phyloP scores from a whole-genome alignment of 35 echinoderm and acorn worm genomes.

The Hemicentrotus pulcherrimus region DNA sequence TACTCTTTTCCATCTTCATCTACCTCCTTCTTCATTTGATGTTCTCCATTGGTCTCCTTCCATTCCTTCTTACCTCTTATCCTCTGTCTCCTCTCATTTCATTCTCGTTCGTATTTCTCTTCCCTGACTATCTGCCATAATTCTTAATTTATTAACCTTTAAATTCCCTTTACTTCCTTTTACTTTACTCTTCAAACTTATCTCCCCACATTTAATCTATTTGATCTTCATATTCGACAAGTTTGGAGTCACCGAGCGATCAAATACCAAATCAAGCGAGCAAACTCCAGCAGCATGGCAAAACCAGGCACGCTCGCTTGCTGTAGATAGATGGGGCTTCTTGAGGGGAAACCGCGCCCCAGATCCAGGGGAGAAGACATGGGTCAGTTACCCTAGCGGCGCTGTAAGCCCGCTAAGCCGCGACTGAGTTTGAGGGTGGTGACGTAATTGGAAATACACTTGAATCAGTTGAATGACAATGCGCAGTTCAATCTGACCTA shows the following conservation, averaged over 20 bases:
- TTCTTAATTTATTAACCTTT: too few species aligned
- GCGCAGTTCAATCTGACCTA: background rate
- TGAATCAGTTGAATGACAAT: background rate
- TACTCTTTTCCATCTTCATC: background rate
- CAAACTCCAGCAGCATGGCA: background rate
- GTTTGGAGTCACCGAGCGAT: background rate
- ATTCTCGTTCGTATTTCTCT: too few species aligned
- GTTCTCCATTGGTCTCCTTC: background rate
- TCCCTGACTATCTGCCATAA: too few species aligned
- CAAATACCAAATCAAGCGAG: background rate
- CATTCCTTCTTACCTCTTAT: too few species aligned
- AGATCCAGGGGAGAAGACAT: background rate
- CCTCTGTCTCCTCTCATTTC: too few species aligned
- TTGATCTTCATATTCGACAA: too few species aligned
- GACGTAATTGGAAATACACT: background rate
- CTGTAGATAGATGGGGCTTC: background rate
- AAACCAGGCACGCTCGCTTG: background rate
- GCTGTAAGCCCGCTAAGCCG: background rate
- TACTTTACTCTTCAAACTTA: too few species aligned
- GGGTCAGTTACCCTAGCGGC: background rate
- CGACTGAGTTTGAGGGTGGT: background rate
- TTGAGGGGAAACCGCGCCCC: background rate
- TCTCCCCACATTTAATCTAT: too few species aligned
- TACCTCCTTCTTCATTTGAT: background rate
- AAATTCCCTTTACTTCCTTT: too few species aligned